A percentile compares a stretch with the other conserved stretches of the same genome.
phyloP scores from a whole-genome alignment of 2,113 vertebrate genomes.

The Ardeotis arabs region DNA sequence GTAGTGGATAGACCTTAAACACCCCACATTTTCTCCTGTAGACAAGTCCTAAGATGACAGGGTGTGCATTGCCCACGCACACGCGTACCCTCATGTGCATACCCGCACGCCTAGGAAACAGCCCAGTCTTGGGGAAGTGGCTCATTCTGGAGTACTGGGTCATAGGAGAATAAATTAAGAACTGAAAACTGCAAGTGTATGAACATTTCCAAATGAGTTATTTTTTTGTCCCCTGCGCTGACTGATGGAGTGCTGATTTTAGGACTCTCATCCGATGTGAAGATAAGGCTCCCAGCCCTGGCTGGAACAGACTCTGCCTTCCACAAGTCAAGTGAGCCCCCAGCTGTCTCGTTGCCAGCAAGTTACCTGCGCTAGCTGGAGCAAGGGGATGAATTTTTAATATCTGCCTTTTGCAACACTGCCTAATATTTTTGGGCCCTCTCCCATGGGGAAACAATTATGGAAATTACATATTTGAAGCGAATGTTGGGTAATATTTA shows the following conservation, averaged over 20 bases:
- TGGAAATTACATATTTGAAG: not conserved
- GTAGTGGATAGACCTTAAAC: conserved; percentile 40
- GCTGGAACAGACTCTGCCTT: not conserved
- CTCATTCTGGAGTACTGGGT: not conserved
- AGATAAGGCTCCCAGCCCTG: not conserved
- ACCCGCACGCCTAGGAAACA: not conserved
- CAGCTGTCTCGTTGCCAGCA: rapidly evolving
- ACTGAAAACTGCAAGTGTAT: not conserved
- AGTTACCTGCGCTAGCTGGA: not conserved
- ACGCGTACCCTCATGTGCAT: not conserved
- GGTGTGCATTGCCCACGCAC: not conserved
- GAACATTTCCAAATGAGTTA: not conserved
- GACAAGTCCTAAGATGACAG: conserved; percentile 4
- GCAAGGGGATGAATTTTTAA: not conserved
- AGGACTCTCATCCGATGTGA: not conserved
- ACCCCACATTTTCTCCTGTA: not conserved
- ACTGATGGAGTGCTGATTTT: not conserved
- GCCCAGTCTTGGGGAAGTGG: not conserved
- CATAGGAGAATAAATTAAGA: not conserved
- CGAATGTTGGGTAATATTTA: not conserved
- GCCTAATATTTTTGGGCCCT: not conserved
- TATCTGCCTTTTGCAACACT: not conserved
- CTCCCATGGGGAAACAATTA: not conserved
- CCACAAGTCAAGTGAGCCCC: not conserved
- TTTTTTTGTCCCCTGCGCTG: not conserved